phyloP scores from a whole-genome alignment of 2,797 vertebrate species.

The Pangasius macronema region DNA sequence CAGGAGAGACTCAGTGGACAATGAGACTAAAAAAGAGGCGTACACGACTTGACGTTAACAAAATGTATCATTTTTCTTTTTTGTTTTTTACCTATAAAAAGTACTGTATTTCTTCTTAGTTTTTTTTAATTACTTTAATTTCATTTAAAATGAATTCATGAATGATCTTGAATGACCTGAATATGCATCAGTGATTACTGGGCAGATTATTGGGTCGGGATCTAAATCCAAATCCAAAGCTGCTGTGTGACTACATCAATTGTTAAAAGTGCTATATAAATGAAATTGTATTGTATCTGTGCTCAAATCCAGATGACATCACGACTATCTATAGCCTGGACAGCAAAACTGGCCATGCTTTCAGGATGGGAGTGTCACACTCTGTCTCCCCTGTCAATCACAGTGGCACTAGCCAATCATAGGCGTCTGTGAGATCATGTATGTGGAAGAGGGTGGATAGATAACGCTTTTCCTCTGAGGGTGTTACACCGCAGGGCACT shows the following conservation, averaged over 20 bases:
- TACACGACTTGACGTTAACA: not conserved
- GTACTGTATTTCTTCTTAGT: no score
- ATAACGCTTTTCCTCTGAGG: not conserved
- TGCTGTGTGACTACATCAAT: not conserved
- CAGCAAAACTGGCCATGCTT: not conserved
- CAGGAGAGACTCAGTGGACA: not conserved
- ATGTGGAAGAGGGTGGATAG: not conserved
- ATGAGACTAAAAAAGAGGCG: not conserved
- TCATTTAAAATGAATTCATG: not conserved
- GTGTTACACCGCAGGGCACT: not conserved
- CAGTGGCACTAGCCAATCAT: not conserved
- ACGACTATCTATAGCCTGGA: no score
- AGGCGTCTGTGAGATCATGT: no score
- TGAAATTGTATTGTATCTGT: not conserved
- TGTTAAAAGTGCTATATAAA: not conserved
- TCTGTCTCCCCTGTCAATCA: not conserved
- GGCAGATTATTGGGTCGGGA: not conserved
- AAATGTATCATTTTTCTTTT: not conserved
- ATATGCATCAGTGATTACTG: not conserved
- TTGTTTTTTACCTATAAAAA: not conserved
- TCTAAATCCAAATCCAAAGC: not conserved
- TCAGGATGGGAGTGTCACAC: not conserved
- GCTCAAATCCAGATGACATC: not conserved
- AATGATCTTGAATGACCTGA: not conserved
- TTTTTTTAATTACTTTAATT: no score